Conservation (phyloP, 2,113 vertebrate species). For the Prolemur simus region DNA sequence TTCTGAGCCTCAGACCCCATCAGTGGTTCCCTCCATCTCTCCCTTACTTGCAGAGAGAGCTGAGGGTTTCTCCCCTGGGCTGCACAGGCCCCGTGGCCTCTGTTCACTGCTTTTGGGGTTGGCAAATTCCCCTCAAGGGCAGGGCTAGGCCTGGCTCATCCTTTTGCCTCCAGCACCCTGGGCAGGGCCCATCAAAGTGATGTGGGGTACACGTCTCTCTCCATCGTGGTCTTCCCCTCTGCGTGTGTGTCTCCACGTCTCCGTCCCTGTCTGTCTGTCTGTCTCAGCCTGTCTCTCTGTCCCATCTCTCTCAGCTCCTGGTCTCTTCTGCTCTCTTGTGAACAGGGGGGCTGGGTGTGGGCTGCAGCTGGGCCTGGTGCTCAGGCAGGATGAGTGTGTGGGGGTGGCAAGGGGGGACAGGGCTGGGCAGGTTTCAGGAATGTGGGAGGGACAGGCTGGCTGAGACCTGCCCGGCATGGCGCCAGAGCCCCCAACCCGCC, state of each 20-base stretch:
- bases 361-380: slow-evolving; percentile 25
- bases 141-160: neutral
- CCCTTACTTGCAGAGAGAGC: neutral
- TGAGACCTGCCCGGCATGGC: slow-evolving; percentile 70
- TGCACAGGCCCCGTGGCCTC: neutral
- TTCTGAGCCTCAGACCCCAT: neutral
- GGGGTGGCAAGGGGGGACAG: slow-evolving; percentile 71
- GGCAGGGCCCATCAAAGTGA: neutral
- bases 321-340: neutral
- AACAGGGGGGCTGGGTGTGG: slow-evolving; percentile 33
- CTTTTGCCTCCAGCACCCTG: neutral
- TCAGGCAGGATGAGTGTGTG: slow-evolving; percentile 57
- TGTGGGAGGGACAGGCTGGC: slow-evolving; percentile 75
- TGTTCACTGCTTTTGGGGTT: neutral
- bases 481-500: slow-evolving; percentile 67
- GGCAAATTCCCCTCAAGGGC: neutral
- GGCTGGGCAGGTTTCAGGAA: slow-evolving; percentile 79
- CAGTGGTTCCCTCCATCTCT: neutral
- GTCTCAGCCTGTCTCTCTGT: neutral
- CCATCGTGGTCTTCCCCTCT: neutral
- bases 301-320: neutral
- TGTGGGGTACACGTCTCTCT: neutral
- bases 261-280: neutral
- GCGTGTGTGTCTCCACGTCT: neutral
- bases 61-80: neutral